Base-by-base conservation (phyloP, 2,888 invertebrate species). In the Dorcus hopei region DNA sequence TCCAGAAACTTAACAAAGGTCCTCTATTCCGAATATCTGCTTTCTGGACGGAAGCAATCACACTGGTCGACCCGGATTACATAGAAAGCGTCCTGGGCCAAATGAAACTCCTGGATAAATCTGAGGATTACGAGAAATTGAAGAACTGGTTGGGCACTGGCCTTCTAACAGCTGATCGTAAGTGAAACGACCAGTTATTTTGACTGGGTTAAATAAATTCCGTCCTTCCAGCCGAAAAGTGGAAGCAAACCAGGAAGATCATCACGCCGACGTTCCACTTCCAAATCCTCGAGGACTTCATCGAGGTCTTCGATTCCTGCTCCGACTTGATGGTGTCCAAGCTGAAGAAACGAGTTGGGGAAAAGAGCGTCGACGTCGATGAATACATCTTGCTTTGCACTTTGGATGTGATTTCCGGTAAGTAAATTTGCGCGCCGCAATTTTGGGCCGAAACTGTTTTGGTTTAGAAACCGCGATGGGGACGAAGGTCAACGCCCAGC, bases 391-490 rank as follows among this genome's bases (percentile, higher is more conserved):
- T 42, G 26, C 43, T 61, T n/a, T 63, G 58, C 42, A 52, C 61
- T 2, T 52, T 65, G 42, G 65, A 64, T 52, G 49, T 59, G 8
- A 55, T 61, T n/a, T 55, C 57, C 40, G 62, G 64, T 62, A 59
- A 55, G 38, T 47, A 68, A n/a, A 49, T 19, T 9, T 6, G 5
- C 14, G 26, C 6, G 26, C 3, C 7, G 26, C 26, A 26, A 40
- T 51, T 51, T 7, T 23, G 38, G 1, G 8, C 26, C 33, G 5
- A 41, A 43, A 38, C 19, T 16, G 4, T 49, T 19, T 54, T 81
- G 90, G 93, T 93, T 49, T 79, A 90, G 93, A 93, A 79, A 87
- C 91, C 7, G 89, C 93, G 4, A 94, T 94, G 93, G 93, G 93
- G 1, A 83, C 86, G 6, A 82, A 84, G 33, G 79, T 91, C 0